Evolutionary conservation across 2,888 invertebrate genomes (phyloP), one percentile per base, ranked within the genome.

Genomic region (Pristionchus entomophagus): DNA sequence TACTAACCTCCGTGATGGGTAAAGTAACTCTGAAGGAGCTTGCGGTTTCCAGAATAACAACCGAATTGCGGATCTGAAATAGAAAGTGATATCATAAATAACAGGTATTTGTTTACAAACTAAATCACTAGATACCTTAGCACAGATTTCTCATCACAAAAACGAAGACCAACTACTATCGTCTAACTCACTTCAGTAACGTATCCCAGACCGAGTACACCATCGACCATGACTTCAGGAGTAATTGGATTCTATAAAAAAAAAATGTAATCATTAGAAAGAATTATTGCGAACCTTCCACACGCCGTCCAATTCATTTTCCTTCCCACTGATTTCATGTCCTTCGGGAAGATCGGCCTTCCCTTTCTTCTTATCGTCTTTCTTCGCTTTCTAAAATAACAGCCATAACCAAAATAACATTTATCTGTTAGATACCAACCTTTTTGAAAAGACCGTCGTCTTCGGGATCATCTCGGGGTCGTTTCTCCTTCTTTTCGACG

Each of bases 121-220:
- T n/a, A n/a, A n/a, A n/a, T n/a, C 35, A 73, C 5, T 29, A 84
- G 73, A 26, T 73, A 26, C 41, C 59, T 41, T 19, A 51, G 17
- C n/a, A n/a, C n/a, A n/a, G n/a, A n/a, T n/a, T n/a, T n/a, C n/a
- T 26, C 53, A 78, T 38, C 69, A 85, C 29, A 84, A n/a, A 87
- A 88, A 62, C 6, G 26, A 51, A 56, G 29, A 41, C 45, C 8
- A 77, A 22, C 45, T n/a, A 10, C 4, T 38, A 77, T 6, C 12
- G 8, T 4, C 6, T 41, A 41, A 41, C 59, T 80, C 56, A 89
- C 91, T 83, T 88, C 86, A 56, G 84, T 62, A 35, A 90, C 89
- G 49, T 85, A 83, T 78, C 87, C 90, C 29, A 90, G 78, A 17
- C 88, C 90, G 22, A 89, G 85, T 14, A 91, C 87, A 26, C 88